Conservation (phyloP, 2,797 vertebrate species). For the Acanthurus lineatus region DNA sequence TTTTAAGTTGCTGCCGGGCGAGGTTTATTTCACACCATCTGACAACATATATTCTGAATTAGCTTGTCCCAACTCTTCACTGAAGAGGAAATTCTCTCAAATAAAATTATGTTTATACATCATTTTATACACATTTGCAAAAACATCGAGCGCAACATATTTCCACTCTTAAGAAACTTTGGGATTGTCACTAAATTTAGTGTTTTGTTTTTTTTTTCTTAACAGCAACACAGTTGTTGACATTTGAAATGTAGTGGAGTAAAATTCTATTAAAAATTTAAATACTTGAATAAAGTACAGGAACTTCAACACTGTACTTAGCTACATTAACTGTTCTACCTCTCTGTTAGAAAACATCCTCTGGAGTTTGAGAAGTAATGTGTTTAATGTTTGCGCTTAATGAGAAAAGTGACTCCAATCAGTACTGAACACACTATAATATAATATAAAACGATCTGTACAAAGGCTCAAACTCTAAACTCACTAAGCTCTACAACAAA, state of each 20-base stretch:
- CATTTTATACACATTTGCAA: too few relatives aligned
- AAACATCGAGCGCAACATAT: too few relatives aligned
- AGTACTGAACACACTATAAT: neutral
- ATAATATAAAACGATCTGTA: neutral
- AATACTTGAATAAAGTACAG: too few relatives aligned
- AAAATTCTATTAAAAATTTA: too few relatives aligned
- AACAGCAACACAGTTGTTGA: too few relatives aligned
- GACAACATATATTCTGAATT: neutral
- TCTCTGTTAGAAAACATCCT: neutral
- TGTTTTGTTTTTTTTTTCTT: too few relatives aligned
- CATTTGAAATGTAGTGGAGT: too few relatives aligned
- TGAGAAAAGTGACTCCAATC: neutral
- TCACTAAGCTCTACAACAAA: neutral
- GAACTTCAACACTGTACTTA: neutral
- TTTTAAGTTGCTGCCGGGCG: too few relatives aligned
- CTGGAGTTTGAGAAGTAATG: neutral
- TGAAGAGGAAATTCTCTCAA: neutral
- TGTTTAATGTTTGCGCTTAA: neutral
- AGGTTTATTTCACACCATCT: too few relatives aligned
- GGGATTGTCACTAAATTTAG: too few relatives aligned
- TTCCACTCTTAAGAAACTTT: too few relatives aligned
- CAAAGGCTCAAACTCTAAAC: neutral
- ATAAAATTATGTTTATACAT: too few relatives aligned
- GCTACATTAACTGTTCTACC: neutral
- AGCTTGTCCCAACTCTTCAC: neutral